Evolutionary conservation across 2,888 invertebrate species (phyloP).

Genomic region (Hecatera dysodea): DNA sequence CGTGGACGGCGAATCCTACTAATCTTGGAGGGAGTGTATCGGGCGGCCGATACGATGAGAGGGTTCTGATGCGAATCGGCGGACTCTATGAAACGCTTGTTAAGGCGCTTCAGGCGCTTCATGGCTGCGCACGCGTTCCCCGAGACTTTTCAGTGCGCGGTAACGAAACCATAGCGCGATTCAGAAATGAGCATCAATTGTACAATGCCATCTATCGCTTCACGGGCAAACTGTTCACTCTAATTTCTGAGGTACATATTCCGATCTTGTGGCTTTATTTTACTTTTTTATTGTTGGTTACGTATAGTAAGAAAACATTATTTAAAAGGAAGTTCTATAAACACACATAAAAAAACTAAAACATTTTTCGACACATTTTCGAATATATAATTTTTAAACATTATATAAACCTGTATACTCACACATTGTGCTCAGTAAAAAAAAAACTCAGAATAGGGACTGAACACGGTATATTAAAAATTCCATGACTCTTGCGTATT

Average conservation of each 20-base stretch:
- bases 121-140: no score
- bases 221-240: background rate
- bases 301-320: no score
- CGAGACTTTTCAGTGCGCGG: background rate
- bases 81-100: no score
- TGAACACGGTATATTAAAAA: background rate
- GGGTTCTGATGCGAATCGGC: no score
- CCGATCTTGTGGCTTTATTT: background rate
- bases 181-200: background rate
- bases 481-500: background rate
- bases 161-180: conserved; percentile 2
- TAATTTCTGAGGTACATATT: background rate
- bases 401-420: background rate
- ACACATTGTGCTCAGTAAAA: background rate
- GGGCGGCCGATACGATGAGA: no score
- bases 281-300: no score
- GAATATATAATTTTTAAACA: background rate
- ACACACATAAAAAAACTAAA: no score
- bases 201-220: conserved; percentile 14
- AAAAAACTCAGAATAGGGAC: background rate
- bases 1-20: no score
- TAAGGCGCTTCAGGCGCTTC: no score
- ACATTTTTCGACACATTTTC: background rate
- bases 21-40: no score
- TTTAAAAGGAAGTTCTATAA: no score